Evolutionary conservation across 1,140 invertebrate genomes (phyloP).

Genomic region (Bombus haemorrhoidalis): DNA sequence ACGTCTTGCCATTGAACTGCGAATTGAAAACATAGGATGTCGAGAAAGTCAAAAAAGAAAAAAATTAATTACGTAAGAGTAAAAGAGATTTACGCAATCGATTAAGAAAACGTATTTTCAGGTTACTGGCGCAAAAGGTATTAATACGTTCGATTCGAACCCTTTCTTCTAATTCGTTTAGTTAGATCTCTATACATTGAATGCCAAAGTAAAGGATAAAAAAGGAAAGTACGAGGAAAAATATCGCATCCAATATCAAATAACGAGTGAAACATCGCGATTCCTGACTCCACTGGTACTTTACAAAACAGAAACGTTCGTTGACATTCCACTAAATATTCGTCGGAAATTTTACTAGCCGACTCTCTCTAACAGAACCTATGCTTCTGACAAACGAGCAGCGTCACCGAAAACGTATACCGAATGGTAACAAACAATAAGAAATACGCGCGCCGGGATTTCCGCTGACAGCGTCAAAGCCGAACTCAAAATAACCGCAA

Average conservation of each 20-base stretch:
- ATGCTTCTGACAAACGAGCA: not conserved
- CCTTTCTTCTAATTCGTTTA: not conserved
- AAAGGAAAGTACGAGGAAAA: not conserved
- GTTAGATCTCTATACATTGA: not conserved
- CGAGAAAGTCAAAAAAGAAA: too few relatives aligned
- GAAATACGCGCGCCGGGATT: not conserved
- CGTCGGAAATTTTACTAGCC: not conserved
- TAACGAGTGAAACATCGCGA: not conserved
- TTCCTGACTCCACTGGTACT: too few relatives aligned
- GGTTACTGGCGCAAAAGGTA: too few relatives aligned
- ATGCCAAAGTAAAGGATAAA: not conserved
- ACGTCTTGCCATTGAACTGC: too few relatives aligned
- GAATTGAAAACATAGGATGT: too few relatives aligned
- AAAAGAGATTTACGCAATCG: too few relatives aligned
- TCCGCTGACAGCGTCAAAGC: slow-evolving; percentile 3
- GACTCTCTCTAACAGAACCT: not conserved
- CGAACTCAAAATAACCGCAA: not conserved
- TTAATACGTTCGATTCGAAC: not conserved
- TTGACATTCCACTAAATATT: not conserved
- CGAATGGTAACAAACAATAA: not conserved
- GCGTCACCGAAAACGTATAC: not conserved
- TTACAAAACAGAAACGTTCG: not conserved
- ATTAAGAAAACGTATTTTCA: too few relatives aligned
- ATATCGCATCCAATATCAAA: not conserved
- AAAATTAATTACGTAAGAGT: too few relatives aligned